Evolutionary conservation across 1,140 invertebrate species (phyloP), one percentile per base, ranked within the genome.

Genomic region (Drosophila lacteicornis): DNA sequence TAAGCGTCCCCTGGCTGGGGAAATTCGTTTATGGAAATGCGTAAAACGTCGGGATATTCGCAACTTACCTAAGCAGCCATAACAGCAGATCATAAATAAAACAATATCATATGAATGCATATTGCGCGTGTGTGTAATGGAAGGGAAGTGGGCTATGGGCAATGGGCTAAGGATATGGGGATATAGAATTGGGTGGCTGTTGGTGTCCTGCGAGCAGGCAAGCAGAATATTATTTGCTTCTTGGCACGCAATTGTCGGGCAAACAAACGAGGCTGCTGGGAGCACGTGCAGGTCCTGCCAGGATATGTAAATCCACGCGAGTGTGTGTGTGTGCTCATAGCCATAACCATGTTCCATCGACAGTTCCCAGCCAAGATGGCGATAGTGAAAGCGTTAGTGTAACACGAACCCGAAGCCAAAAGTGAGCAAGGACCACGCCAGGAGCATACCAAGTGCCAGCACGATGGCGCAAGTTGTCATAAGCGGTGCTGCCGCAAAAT

Each of bases 81-180:
- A 87, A 84, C 77, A 51, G 27, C 30, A 81, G 80, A 88, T 88
- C 84, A 84, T 88, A 90, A 88, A 88, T 88, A 90, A 90, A 84
- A 88, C 85, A 90, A 90, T 87, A 88, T 88, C 68, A 59, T 63
- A 88, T 90, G 80, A 88, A 79, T 80, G 75, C 84, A 88, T 77
- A 63, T 62, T 55, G 46, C 50, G 45, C 46, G 68, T 30, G 27
- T 61, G 46, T 22, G 30, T 25, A 38, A 36, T 42, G 30, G 38
- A 33, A 42, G 27, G 42, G 67, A 25, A 63, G 66, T 60, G 42
- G 12, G 49, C 36, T 11, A 0, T 22, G 51, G 42, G 42, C 30
- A 30, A 17, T 22, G 30, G 25, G 38, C 22, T n/a, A 33, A 36
- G 36, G 25, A 42, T 33, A 22, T 17, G 6, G 57, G 65, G 45